Evolutionary conservation across 2,113 vertebrate genomes (phyloP), one percentile per base, ranked within the genome.

Genomic region (Oreochromis tanganicae): DNA sequence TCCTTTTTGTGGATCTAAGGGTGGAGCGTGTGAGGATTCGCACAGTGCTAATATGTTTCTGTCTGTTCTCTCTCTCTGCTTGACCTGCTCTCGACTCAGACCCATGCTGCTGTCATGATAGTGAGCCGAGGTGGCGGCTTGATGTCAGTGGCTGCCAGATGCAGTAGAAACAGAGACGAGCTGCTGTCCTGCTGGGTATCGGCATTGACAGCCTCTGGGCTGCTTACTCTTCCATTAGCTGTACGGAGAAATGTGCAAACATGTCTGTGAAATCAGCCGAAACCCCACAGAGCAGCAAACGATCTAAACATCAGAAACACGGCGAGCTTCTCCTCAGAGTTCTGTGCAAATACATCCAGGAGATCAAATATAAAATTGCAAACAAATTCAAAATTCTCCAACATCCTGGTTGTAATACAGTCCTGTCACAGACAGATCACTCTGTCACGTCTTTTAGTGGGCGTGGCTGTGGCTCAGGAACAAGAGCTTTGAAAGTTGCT

Each of bases 151-250:
- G 75, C 82, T 71, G 82, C 54, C 41, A 56, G 71, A 81, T 87
- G 71, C 79, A 54, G 66, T 81, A 4, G 83, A 87, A 88, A 83
- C 78, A 88, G 59, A 91, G 85, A 90, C 14, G 80, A 84, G 79
- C 82, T 57, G 85, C 73, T 83, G 82, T 48, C 85, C 87, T 81
- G 89, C 87, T 91, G 82, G 54, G 82, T 82, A 73, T 90, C 61
- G 91, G 90, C 90, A 87, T 90, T 43, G 3, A 3, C 84, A 38
- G 63, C 29, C 80, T 88, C 82, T 83, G 68, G 19, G 73, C 5
- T 61, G 84, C 34, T 46, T 6, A 59, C 56, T 80, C 63, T 90
- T 78, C 81, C 87, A 85, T 89, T 86, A 83, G 81, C 56, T 29
- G 80, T 29, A 17, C 3, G 3, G n/a, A 66, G 32, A 68, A 71